Evolutionary conservation across 2,888 invertebrate species (phyloP).

Genomic region (Boloria euphrosyne): DNA sequence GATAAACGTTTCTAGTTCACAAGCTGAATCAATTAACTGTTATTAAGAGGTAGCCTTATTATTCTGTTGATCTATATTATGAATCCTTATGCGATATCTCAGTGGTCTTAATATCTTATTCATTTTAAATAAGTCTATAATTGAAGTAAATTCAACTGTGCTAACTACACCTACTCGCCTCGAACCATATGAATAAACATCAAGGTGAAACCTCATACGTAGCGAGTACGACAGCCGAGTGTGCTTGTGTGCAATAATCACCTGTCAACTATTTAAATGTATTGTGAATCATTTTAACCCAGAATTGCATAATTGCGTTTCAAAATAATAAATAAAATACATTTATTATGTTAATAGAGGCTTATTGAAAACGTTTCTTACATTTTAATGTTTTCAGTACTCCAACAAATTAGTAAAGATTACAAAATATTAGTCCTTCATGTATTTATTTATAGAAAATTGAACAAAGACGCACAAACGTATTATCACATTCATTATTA

Average conservation of each 20-base stretch:
- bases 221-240: slow-evolving; percentile 47
- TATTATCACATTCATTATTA: slow-evolving; percentile 43
- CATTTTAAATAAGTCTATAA: slow-evolving; percentile 33
- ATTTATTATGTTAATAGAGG: not conserved
- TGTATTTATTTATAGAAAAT: slow-evolving; percentile 38
- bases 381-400: not conserved
- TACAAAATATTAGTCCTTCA: slow-evolving; percentile 2
- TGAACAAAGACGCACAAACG: slow-evolving; percentile 59
- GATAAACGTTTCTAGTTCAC: slow-evolving; percentile 22
- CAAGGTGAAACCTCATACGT: slow-evolving; percentile 70
- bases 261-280: slow-evolving; percentile 42
- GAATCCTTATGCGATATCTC: not conserved
- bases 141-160: slow-evolving; percentile 44
- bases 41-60: slow-evolving; percentile 6
- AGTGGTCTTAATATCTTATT: not conserved
- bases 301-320: slow-evolving; percentile 31
- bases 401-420: not conserved
- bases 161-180: slow-evolving; percentile 56
- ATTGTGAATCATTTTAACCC: slow-evolving; percentile 41
- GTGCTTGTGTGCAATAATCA: slow-evolving; percentile 50
- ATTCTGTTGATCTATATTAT: not conserved
- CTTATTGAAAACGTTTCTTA: not conserved
- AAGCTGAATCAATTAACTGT: slow-evolving; percentile 15
- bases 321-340: slow-evolving; percentile 1
- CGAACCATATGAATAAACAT: slow-evolving; percentile 75